Evolutionary conservation across 2,797 vertebrate genomes (phyloP).

Genomic region (Brachymystax lenok): DNA sequence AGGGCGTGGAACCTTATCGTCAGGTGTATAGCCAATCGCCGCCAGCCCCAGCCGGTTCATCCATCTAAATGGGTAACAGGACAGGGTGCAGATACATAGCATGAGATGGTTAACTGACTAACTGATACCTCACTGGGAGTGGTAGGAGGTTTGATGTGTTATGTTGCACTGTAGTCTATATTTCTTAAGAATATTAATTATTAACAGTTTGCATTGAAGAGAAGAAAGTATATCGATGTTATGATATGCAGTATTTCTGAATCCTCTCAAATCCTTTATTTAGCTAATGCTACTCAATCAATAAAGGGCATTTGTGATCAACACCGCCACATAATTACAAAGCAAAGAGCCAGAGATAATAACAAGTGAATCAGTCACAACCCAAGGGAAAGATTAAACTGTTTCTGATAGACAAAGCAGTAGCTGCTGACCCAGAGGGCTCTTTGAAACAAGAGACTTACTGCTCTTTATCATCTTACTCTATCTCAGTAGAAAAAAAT

Average conservation of each 20-base stretch:
- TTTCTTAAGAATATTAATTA: too few species aligned
- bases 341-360: neutral
- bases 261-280: neutral
- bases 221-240: too few species aligned
- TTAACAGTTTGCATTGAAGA: too few species aligned
- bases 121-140: neutral
- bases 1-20: constrained; percentile 79
- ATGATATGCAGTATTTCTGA: neutral
- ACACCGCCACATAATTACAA: neutral
- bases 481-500: neutral
- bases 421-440: neutral
- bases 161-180: neutral
- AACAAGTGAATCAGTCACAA: constrained; percentile 3
- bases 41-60: constrained; percentile 82
- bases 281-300: neutral
- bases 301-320: neutral
- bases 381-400: neutral
- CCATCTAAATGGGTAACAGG: constrained; percentile 67
- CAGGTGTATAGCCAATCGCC: constrained; percentile 81
- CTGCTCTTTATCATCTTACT: neutral
- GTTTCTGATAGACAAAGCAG: constrained; percentile 2
- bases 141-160: neutral
- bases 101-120: neutral
- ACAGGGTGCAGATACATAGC: neutral
- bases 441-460: neutral